A percentile compares a stretch with the other conserved stretches of the same genome.
Evolutionary conservation across 2,797 vertebrate species (phyloP).

Genomic region (Semotilus atromaculatus): DNA sequence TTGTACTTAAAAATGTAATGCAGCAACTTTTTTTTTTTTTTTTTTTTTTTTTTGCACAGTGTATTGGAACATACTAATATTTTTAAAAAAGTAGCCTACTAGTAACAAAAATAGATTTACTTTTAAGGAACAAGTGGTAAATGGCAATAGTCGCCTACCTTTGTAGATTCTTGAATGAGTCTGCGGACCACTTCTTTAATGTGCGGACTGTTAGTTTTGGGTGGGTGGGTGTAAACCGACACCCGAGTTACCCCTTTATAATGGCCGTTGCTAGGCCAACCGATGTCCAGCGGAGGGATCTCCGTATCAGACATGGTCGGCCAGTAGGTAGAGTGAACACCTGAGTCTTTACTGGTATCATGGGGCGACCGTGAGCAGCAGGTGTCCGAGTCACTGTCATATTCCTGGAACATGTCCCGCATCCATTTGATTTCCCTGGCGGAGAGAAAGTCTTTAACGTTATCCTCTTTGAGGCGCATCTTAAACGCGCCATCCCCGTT

Average conservation of each 20-base stretch:
- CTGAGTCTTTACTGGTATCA: slow-evolving; percentile 75
- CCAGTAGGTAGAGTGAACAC: slow-evolving; percentile 90
- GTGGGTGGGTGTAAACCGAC: slow-evolving; percentile 88
- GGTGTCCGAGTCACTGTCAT: slow-evolving; percentile 74
- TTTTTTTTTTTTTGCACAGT: too few relatives aligned
- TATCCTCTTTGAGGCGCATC: slow-evolving; percentile 80
- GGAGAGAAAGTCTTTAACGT: slow-evolving; percentile 86
- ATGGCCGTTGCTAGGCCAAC: slow-evolving; percentile 85
- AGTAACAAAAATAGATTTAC: not conserved
- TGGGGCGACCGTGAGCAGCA: slow-evolving; percentile 64
- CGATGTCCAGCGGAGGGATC: slow-evolving; percentile 89
- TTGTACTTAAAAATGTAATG: too few relatives aligned
- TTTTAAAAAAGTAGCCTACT: not conserved
- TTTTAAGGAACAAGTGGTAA: not conserved
- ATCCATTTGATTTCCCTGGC: slow-evolving; percentile 81
- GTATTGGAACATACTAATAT: too few relatives aligned
- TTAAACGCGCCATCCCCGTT: slow-evolving; percentile 84
- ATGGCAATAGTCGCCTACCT: slow-evolving; percentile 75
- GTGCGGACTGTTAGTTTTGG: slow-evolving; percentile 87
- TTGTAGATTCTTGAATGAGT: slow-evolving; percentile 89
- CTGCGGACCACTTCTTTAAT: slow-evolving; percentile 91
- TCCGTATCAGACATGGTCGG: slow-evolving; percentile 92
- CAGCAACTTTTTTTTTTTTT: too few relatives aligned
- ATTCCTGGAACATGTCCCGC: slow-evolving; percentile 76
- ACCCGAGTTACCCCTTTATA: slow-evolving; percentile 90